Evolutionary conservation across 2,113 vertebrate species (phyloP).

Genomic region (Prietella phreatophila): DNA sequence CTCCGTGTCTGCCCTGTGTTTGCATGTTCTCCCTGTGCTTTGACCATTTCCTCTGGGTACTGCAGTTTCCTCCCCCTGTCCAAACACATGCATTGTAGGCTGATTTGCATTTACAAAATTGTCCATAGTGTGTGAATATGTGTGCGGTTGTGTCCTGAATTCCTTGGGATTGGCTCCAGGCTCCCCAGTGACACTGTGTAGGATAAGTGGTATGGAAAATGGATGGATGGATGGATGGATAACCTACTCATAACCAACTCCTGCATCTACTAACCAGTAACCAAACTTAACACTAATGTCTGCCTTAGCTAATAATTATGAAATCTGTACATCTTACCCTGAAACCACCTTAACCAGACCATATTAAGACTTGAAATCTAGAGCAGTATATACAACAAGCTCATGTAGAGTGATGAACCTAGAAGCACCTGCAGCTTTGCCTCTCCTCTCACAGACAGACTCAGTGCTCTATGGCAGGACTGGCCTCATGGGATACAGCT

Average conservation of each 20-base stretch:
- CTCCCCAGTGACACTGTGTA: too few relatives aligned
- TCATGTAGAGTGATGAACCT: conserved; percentile 1
- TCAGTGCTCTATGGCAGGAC: background rate
- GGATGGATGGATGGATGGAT: too few relatives aligned
- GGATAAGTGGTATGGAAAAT: too few relatives aligned
- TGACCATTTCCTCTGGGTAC: too few relatives aligned
- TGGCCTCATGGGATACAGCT: background rate
- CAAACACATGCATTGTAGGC: too few relatives aligned
- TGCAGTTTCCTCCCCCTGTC: too few relatives aligned
- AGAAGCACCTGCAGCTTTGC: background rate
- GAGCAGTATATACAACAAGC: background rate
- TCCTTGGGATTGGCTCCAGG: too few relatives aligned
- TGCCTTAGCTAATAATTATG: background rate
- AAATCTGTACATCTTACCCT: background rate
- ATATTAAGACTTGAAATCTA: background rate
- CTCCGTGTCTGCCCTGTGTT: too few relatives aligned
- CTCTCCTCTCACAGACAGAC: conserved; percentile 3
- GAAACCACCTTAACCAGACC: background rate
- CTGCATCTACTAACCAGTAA: background rate
- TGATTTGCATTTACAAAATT: too few relatives aligned
- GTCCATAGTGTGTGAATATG: too few relatives aligned
- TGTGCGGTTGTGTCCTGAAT: too few relatives aligned
- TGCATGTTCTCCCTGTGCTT: too few relatives aligned
- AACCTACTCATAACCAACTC: background rate
- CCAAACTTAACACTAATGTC: background rate